Percentiles rank a stretch among this genome's conserved stretches.
Evolutionary conservation across 1,140 invertebrate genomes (phyloP).

Genomic region (Bombus polaris): DNA sequence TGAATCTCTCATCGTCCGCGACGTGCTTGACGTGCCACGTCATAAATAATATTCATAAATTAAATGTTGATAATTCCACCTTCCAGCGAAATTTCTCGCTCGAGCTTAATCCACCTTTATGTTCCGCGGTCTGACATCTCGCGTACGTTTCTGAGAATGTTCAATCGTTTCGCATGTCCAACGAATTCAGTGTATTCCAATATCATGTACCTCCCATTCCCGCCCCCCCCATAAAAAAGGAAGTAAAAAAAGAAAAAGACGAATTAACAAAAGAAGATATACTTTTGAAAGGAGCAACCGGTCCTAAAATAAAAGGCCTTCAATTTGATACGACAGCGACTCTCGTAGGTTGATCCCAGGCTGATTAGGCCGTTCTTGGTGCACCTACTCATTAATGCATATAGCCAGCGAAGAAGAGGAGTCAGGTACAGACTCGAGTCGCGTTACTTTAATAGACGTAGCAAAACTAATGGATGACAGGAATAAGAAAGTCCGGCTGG

Average conservation of each 20-base stretch:
- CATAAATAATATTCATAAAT: constrained; percentile 41
- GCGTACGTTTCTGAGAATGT: neutral
- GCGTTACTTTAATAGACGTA: constrained; percentile 55
- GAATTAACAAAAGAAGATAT: neutral
- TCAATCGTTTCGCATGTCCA: neutral
- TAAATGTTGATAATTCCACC: constrained; percentile 5
- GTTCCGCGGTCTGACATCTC: neutral
- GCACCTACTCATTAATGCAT: constrained; percentile 55
- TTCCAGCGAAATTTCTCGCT: neutral
- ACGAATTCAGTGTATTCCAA: too few species aligned
- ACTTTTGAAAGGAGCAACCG: neutral
- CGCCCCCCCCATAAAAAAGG: rapidly evolving
- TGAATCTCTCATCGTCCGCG: neutral
- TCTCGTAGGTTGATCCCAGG: constrained; percentile 18
- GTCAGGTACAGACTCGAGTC: constrained; percentile 27
- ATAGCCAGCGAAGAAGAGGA: constrained; percentile 14
- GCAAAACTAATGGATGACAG: constrained; percentile 52
- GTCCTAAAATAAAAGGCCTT: neutral
- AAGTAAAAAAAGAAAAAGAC: too few species aligned
- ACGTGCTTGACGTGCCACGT: neutral
- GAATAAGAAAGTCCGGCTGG: constrained; percentile 46
- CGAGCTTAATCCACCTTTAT: neutral
- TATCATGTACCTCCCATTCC: neutral
- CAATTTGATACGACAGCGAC: constrained; percentile 34
- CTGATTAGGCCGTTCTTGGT: constrained; percentile 37